Conservation (phyloP, 1,140 invertebrate species). For the Megathymus violae region DNA sequence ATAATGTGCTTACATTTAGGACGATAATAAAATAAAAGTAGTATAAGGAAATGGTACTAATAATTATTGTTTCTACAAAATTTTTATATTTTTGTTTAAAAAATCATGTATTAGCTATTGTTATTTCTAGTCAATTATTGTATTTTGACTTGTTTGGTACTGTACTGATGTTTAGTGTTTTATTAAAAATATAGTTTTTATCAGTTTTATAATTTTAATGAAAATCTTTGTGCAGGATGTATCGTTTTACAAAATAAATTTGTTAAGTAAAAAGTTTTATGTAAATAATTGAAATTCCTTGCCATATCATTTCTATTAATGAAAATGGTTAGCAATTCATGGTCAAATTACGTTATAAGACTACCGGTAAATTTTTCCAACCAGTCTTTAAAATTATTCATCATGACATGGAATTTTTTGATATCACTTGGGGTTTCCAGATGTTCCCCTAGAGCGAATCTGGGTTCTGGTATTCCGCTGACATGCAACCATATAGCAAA, state of each 20-base stretch:
- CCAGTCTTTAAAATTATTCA: conserved; percentile 64
- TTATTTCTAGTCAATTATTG: not conserved
- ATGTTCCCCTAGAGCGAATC: conserved; percentile 68
- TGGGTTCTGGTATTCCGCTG: conserved; percentile 60
- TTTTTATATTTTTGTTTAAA: not conserved
- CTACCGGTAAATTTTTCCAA: conserved; percentile 63
- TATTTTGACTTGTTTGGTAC: no score
- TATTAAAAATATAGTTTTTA: no score
- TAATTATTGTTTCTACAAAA: not conserved
- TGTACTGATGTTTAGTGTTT: no score
- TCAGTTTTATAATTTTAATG: no score
- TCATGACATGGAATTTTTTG: conserved; percentile 54
- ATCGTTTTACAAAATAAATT: no score
- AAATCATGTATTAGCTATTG: not conserved
- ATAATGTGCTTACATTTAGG: not conserved
- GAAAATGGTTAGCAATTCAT: no score
- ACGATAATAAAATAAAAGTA: not conserved
- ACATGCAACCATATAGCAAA: conserved; percentile 75
- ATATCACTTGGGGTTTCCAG: conserved; percentile 62
- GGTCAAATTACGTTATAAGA: conserved; percentile 20
- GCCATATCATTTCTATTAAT: no score
- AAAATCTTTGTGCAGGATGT: no score
- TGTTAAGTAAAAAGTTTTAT: no score
- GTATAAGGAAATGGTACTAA: not conserved
- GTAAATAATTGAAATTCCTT: no score